Evolutionary conservation across 2,888 invertebrate genomes (phyloP), one percentile per base, ranked within the genome.

Genomic region (Drosophila falleni): DNA sequence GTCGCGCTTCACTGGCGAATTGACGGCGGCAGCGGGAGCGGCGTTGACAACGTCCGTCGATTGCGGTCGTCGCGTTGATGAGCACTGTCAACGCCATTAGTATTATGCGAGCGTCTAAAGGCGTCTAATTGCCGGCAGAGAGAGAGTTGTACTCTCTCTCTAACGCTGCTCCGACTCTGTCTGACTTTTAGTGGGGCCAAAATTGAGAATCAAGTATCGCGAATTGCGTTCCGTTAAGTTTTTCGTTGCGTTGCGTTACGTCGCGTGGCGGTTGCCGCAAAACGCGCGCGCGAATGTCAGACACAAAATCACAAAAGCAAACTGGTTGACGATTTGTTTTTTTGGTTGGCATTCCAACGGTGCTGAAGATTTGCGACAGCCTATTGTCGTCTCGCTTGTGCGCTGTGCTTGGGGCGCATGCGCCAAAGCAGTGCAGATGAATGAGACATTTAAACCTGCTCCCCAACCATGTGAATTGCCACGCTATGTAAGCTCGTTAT

Each of bases 41-140:
- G 64, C 81, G 54, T 59, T 65, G 79, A 42, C 67, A 55, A 63
- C 74, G 65, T 65, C 81, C 79, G 82, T 84, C 75, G 55, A 78
- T 74, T 80, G 89, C 89, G 89, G 83, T 83, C 68, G 78, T 83
- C 87, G 74, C 87, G 74, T 71, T 74, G 89, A 86, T 77, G 78
- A 62, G 76, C 69, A 77, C 89, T 85, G 91, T 89, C 89, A 90
- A 90, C 91, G 91, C 91, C 91, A 90, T 91, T 89, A 90, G 87
- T 80, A 86, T 83, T 83, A 83, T 83, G 89, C 80, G 78, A 82
- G 83, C 81, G 62, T 65, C 78, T 88, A 80, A 87, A 87, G 89
- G 79, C 87, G 87, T 85, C 87, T 89, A 89, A 89, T 90, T 88
- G 83, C 73, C 77, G 63, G 47, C 71, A 29, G 29, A 29, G 29